Evolutionary conservation across 2,797 vertebrate genomes (phyloP).

Genomic region (Hephaestus fuliginosus): DNA sequence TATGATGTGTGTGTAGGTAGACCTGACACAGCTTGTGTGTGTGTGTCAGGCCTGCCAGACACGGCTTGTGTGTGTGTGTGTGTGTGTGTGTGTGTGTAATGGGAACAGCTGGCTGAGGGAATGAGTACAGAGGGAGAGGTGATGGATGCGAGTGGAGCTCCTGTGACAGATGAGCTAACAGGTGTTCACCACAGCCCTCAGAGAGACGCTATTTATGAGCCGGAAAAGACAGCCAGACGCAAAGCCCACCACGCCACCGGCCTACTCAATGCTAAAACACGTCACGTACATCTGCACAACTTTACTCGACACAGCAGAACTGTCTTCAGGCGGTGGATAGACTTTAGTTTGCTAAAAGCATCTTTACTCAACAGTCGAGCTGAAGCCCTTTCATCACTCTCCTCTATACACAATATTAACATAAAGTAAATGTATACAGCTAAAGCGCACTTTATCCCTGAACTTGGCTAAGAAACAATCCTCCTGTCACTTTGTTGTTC

Average conservation of each 20-base stretch:
- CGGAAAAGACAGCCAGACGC: constrained; percentile 92
- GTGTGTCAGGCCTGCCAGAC: constrained; percentile 47
- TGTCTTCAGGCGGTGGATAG: not conserved
- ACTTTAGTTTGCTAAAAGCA: constrained; percentile 13
- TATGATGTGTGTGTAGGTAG: constrained; percentile 44
- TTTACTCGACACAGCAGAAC: constrained; percentile 35
- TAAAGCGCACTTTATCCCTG: not conserved
- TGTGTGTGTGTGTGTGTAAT: constrained; percentile 71
- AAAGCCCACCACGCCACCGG: constrained; percentile 89
- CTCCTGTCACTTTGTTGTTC: not conserved
- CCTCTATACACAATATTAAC: constrained; percentile 9
- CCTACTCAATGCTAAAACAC: constrained; percentile 82
- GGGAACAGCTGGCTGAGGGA: constrained; percentile 90
- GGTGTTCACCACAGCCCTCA: constrained; percentile 97
- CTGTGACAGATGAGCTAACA: constrained; percentile 98
- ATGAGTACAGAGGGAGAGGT: constrained; percentile 93
- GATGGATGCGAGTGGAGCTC: constrained; percentile 97
- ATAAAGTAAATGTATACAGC: not conserved
- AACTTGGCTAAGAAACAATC: too few relatives aligned
- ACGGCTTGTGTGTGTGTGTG: constrained; percentile 37
- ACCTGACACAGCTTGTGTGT: constrained; percentile 52
- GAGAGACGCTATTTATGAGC: constrained; percentile 97
- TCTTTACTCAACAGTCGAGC: constrained; percentile 6
- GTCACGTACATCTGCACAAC: constrained; percentile 86
- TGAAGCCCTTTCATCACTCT: constrained; percentile 16